Base-by-base conservation (phyloP, 2,113 vertebrate species). In the Lagenorhynchus albirostris region DNA sequence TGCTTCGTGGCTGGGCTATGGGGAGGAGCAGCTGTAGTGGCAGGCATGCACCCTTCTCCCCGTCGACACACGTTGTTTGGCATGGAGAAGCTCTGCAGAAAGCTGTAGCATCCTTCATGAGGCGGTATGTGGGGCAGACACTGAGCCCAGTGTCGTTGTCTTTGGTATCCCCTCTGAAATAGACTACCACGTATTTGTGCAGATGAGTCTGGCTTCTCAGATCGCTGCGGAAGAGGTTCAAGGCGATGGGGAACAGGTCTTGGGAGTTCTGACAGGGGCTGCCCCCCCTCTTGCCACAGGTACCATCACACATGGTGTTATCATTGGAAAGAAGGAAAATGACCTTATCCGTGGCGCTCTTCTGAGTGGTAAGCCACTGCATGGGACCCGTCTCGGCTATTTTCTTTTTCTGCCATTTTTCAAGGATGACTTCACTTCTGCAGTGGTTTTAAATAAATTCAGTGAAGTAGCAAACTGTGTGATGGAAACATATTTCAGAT, bases 331-430 rank as follows among this genome's bases (percentile, higher is more conserved):
- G 98, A 8, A 99, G 71, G 68, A 99, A 98, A 94, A 99, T 97
- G 36, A 99, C 98, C 77, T 79, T 98, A 0, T 99, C 97, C 1
- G 98, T 99, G n/a, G 63, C 94, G 62, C 98, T 94, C 82, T 92
- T 98, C 96, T 99, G 98, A 50, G 98, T 95, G 47, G 98, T 97
- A 26, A 99, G 98, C 99, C 99, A 99, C 74, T 99, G 99, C 89
- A 99, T 98, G 0, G 98, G 99, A 8, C 99, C 99, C 87, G 98
- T 97, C 90, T 99, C 98, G 1, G 99, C 99, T 21, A 99, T 98
- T 71, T 85, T 99, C 83, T 94, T 97, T 96, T 98, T 99, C 96
- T 99, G 99, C 99, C 99, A 99, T 60, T 98, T 95, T 90, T 99
- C 99, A 10, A 99, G 97, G 29, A 98, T 97, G 23, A 99, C 98